Evolutionary conservation across 2,113 vertebrate species (phyloP).

Genomic region (Siniperca chuatsi): DNA sequence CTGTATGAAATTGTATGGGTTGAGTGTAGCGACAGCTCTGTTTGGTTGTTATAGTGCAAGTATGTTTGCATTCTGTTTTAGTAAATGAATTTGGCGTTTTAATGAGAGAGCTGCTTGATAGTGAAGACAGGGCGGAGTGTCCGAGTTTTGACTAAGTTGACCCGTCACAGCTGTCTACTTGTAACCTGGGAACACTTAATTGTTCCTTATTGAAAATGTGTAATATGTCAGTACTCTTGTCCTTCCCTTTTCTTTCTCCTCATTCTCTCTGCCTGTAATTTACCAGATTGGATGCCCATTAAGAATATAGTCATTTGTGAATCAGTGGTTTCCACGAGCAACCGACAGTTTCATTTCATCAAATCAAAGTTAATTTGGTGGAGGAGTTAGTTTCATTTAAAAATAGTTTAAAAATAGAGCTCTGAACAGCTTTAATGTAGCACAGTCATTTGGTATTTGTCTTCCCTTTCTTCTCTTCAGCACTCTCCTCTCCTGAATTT

Average conservation of each 20-base stretch:
- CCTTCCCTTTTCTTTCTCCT: slow-evolving; percentile 19
- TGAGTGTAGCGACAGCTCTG: background rate
- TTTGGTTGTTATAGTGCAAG: slow-evolving; percentile 3
- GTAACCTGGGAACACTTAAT: slow-evolving; percentile 38
- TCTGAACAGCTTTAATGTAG: slow-evolving; percentile 20
- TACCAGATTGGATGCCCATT: slow-evolving; percentile 45
- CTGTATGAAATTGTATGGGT: background rate
- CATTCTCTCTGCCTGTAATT: slow-evolving; percentile 23
- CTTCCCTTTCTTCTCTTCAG: background rate
- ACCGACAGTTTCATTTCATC: slow-evolving; percentile 51
- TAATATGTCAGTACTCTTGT: slow-evolving; percentile 20
- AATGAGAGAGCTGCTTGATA: slow-evolving; percentile 23
- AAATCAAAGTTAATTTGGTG: slow-evolving; percentile 64
- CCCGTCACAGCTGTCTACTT: slow-evolving; percentile 36
- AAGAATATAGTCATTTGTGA: slow-evolving; percentile 55
- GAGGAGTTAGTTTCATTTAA: slow-evolving; percentile 54
- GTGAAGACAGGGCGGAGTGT: background rate
- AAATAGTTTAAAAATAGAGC: slow-evolving; percentile 48
- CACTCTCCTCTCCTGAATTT: slow-evolving; percentile 12
- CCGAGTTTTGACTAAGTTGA: slow-evolving; percentile 9
- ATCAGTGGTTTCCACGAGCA: slow-evolving; percentile 54
- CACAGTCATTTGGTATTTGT: slow-evolving; percentile 41
- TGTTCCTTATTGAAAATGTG: slow-evolving; percentile 40
- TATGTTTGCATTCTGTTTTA: slow-evolving; percentile 13
- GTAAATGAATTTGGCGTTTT: slow-evolving; percentile 34